A percentile compares a stretch with the other conserved stretches of the same genome.
Evolutionary conservation across 2,888 invertebrate genomes (phyloP).

Genomic region (Dynastes maya): DNA sequence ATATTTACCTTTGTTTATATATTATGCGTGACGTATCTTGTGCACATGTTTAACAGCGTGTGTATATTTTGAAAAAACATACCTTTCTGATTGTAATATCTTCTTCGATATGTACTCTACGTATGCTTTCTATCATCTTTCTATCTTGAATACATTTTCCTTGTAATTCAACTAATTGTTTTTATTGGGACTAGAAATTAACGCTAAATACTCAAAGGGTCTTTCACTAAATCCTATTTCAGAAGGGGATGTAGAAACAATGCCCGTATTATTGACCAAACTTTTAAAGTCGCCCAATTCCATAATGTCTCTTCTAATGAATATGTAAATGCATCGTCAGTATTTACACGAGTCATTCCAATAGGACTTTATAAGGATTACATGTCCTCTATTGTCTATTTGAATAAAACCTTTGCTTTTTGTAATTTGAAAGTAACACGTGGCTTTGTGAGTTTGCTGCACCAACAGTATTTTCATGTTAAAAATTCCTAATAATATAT

Average conservation of each 20-base stretch:
- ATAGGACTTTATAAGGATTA: conserved; percentile 15
- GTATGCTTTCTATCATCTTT: conserved; percentile 4
- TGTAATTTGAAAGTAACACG: no score
- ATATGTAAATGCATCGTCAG: conserved; percentile 29
- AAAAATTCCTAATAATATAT: no score
- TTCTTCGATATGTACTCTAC: not conserved
- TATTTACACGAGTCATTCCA: conserved; percentile 37
- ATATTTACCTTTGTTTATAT: no score
- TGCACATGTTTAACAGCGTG: not conserved
- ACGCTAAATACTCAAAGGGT: conserved; percentile 28
- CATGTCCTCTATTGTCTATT: conserved; percentile 1
- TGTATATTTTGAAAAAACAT: conserved; percentile 20
- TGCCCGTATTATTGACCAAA: conserved; percentile 60
- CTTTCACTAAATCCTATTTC: conserved; percentile 55
- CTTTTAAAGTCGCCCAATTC: conserved; percentile 57
- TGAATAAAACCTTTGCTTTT: not conserved
- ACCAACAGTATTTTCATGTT: no score
- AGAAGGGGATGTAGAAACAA: conserved; percentile 52
- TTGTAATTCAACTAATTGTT: not conserved
- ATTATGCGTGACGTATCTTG: not conserved
- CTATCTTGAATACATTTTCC: not conserved
- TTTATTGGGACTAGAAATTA: not conserved
- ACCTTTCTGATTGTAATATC: conserved; percentile 1
- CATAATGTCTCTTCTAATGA: conserved; percentile 49
- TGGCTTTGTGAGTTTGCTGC: no score